phyloP scores from a whole-genome alignment of 2,797 vertebrate genomes.

The Microhierax caerulescens region DNA sequence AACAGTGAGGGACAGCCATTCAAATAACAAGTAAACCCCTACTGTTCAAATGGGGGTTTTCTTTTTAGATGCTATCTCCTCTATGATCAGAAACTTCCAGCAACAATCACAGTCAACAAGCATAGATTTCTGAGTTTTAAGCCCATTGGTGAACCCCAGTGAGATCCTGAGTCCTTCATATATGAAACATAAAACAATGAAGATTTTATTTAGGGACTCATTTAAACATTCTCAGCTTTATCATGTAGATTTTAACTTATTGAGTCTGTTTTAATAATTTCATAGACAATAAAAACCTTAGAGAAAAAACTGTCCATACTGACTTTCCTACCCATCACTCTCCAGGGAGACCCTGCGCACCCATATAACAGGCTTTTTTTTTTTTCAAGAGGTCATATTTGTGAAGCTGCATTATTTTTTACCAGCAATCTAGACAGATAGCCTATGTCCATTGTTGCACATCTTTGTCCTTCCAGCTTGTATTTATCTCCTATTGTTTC shows the following conservation, averaged over 20 bases:
- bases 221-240: background rate
- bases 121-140: background rate
- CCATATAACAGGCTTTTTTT: background rate
- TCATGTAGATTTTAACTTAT: background rate
- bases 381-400: background rate
- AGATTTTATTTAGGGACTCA: background rate
- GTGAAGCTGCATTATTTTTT: background rate
- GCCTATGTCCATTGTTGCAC: background rate
- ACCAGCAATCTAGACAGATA: background rate
- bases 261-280: background rate
- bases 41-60: background rate
- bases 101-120: background rate
- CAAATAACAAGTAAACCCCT: background rate
- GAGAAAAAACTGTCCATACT: background rate
- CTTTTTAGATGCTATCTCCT: background rate
- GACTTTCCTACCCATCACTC: background rate
- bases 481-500: background rate
- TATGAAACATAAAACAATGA: background rate
- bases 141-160: background rate
- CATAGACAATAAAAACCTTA: background rate
- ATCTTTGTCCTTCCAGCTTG: background rate
- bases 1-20: background rate
- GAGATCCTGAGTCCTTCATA: background rate
- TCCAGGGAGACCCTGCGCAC: background rate
- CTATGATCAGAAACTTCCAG: background rate